These are phyloP conservation scores for Pycnonotus jocosus DNA, from an alignment of 2,113 vertebrate genomes.

Conservation along the genomic window DNA sequence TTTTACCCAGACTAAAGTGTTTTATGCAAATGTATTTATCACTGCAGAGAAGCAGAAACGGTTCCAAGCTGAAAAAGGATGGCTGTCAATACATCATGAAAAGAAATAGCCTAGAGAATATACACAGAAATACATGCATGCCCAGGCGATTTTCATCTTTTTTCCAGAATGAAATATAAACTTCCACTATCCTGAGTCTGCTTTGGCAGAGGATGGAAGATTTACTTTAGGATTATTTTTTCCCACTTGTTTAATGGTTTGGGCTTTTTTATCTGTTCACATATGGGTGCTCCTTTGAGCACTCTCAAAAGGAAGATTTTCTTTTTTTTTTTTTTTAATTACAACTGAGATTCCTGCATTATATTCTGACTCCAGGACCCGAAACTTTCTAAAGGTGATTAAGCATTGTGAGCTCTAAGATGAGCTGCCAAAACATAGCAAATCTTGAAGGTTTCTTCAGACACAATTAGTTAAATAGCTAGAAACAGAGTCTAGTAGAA, in stretches of 20 bases:
- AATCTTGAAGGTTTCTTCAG: neutral
- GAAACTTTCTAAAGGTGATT: neutral
- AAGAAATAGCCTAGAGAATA: neutral
- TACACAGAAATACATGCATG: neutral
- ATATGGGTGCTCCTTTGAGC: neutral
- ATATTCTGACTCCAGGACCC: neutral
- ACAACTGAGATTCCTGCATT: neutral
- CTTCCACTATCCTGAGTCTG: neutral
- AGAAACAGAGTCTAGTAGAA: accelerated
- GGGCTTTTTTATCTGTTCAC: neutral
- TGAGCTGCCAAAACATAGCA: neutral
- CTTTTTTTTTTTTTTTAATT: neutral
- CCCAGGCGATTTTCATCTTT: neutral
- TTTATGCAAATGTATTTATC: neutral
- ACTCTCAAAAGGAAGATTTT: neutral
- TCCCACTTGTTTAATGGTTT: neutral
- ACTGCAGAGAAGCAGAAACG: neutral
- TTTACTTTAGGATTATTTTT: neutral
- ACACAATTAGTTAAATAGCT: neutral
- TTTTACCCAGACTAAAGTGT: neutral
- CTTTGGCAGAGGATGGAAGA: neutral
- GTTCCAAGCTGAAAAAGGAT: neutral
- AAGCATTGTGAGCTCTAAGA: neutral
- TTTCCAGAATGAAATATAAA: neutral
- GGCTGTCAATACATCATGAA: neutral